These are phyloP conservation scores for Anastrepha obliqua DNA, from an alignment of 1,140 invertebrate species.

Conservation along the genomic window DNA sequence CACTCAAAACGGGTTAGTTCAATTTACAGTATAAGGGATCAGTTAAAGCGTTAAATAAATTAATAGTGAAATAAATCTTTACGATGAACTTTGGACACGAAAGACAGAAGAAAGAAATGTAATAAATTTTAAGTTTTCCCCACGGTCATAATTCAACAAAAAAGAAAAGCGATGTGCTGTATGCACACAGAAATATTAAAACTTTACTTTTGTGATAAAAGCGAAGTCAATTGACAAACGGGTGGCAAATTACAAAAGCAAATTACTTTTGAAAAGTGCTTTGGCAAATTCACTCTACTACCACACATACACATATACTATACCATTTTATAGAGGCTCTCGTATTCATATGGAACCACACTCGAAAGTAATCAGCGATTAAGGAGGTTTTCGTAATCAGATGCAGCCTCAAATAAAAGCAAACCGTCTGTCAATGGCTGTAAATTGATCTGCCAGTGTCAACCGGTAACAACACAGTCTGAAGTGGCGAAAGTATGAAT, in stretches of 20 bases:
- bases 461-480: neutral
- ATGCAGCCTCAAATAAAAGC: neutral
- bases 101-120: too few relatives aligned
- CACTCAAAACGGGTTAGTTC: too few relatives aligned
- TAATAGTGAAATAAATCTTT: too few relatives aligned
- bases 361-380: neutral
- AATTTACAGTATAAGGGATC: too few relatives aligned
- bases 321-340: neutral
- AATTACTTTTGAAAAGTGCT: neutral
- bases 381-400: neutral
- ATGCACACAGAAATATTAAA: too few relatives aligned
- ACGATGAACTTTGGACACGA: too few relatives aligned
- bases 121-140: too few relatives aligned
- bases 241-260: conserved; percentile 14
- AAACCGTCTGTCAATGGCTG: neutral
- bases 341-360: neutral
- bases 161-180: too few relatives aligned
- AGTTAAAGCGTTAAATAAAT: too few relatives aligned
- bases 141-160: too few relatives aligned
- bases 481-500: neutral
- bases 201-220: too few relatives aligned
- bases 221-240: neutral
- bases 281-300: neutral
- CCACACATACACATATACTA: neutral
- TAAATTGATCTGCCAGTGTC: neutral